phyloP scores from a whole-genome alignment of 2,888 invertebrate genomes.

The Toxonevra muliebris region DNA sequence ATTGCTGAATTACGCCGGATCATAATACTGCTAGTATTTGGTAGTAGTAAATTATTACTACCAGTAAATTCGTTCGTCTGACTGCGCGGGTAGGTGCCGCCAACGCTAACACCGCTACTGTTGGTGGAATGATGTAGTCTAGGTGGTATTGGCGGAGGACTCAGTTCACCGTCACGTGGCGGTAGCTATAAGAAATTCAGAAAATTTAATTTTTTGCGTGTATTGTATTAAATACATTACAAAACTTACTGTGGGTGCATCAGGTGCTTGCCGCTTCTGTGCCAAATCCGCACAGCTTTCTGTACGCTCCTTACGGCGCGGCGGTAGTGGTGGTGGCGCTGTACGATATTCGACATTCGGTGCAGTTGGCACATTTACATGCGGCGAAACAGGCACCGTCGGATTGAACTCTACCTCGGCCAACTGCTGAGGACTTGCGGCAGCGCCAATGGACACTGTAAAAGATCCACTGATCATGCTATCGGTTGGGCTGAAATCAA shows the following conservation, averaged over 20 bases:
- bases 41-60: conserved; percentile 66
- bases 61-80: conserved; percentile 58
- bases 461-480: conserved; percentile 40
- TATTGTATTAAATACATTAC: not conserved
- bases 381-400: conserved; percentile 63
- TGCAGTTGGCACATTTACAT: conserved; percentile 64
- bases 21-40: conserved; percentile 69
- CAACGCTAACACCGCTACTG: conserved; percentile 5
- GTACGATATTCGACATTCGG: conserved; percentile 54
- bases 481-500: conserved; percentile 51
- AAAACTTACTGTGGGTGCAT: conserved; percentile 69
- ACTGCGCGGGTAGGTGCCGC: conserved; percentile 44
- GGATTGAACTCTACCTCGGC: conserved; percentile 49
- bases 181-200: conserved; percentile 67
- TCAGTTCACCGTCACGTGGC: conserved; percentile 74
- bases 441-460: conserved; percentile 28
- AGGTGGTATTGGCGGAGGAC: conserved; percentile 75
- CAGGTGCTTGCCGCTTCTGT: conserved; percentile 71
- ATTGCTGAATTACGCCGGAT: conserved; percentile 68
- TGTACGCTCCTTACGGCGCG: conserved; percentile 59
- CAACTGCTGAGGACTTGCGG: conserved; percentile 48
- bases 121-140: conserved; percentile 57
- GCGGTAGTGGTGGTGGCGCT: conserved; percentile 63
- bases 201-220: not conserved
- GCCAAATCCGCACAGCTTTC: conserved; percentile 61